These are phyloP conservation scores for Parasteatoda tepidariorum DNA, from an alignment of 1,140 invertebrate genomes.

Conservation along the genomic window DNA sequence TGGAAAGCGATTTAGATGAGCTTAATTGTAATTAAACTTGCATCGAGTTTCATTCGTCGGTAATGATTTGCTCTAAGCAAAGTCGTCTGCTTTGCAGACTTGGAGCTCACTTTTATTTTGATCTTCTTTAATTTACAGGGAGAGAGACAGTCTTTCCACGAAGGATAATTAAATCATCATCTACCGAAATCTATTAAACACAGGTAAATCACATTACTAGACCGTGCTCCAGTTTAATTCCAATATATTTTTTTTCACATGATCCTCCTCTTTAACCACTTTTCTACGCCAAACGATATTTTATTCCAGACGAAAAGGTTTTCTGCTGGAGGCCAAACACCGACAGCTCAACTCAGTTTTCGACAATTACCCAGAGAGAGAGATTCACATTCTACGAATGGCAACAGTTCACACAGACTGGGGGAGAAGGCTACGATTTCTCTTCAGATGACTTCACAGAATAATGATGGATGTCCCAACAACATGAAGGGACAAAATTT, in stretches of 20 bases:
- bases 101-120: slow-evolving; percentile 1
- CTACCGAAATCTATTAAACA: slow-evolving; percentile 52
- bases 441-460: slow-evolving; percentile 33
- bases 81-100: not conserved
- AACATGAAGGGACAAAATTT: slow-evolving; percentile 16
- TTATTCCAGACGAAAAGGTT: slow-evolving; percentile 34
- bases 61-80: slow-evolving; percentile 23
- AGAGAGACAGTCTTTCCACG: slow-evolving; percentile 32
- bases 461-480: slow-evolving; percentile 42
- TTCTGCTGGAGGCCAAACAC: slow-evolving; percentile 13
- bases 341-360: slow-evolving; percentile 44
- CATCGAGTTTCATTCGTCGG: not conserved
- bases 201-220: slow-evolving; percentile 31
- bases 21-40: slow-evolving; percentile 16
- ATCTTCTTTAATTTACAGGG: slow-evolving; percentile 26
- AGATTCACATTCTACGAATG: slow-evolving; percentile 22
- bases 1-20: not conserved
- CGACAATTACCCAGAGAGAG: slow-evolving; percentile 42
- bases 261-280: slow-evolving; percentile 12
- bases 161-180: slow-evolving; percentile 47
- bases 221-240: slow-evolving; percentile 3
- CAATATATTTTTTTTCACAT: not conserved
- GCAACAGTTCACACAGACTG: slow-evolving; percentile 18
- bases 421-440: slow-evolving; percentile 8
- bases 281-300: slow-evolving; percentile 35